These are phyloP conservation scores for Felis catus DNA, from an alignment of 2,113 vertebrate genomes.

Conservation along the genomic window F.catus_Fca126_mat1.0 CM031411.1:60283501-60284000, in stretches of 20 bases:
- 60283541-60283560: too few species aligned
- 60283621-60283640: too few species aligned
- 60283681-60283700: constrained; percentile 7
- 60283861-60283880: background rate
- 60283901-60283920: constrained; percentile 20
- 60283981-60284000: background rate
- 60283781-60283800: background rate
- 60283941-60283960: background rate
- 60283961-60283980: background rate
- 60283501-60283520: too few species aligned
- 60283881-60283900: background rate
- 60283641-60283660: too few species aligned
- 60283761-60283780: background rate
- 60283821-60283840: background rate
- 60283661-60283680: too few species aligned
- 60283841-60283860: background rate
- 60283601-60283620: too few species aligned
- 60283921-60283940: background rate
- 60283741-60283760: background rate
- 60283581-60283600: too few species aligned
- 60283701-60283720: background rate
- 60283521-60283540: too few species aligned
- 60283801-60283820: background rate
- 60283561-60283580: too few species aligned
- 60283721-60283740: background rate